Conservation (phyloP, 2,113 vertebrate species). For the Opisthocomus hoazin region DNA sequence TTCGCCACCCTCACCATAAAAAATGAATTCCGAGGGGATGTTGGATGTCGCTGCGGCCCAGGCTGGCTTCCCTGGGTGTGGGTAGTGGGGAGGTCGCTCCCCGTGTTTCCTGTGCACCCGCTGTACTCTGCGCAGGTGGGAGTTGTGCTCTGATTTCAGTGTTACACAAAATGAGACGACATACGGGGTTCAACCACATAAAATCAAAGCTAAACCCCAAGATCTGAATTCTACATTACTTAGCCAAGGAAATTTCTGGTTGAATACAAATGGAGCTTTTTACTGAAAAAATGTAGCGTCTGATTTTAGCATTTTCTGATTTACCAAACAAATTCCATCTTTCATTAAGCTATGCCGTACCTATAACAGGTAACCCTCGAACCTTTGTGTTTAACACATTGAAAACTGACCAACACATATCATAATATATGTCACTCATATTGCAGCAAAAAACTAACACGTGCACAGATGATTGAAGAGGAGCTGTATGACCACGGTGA, state of each 20-base stretch:
- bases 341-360: neutral
- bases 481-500: neutral
- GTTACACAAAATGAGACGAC: neutral
- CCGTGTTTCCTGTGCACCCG: neutral
- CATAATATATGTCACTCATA: neutral
- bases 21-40: neutral
- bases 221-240: neutral
- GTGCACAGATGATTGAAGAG: neutral
- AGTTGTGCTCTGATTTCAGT: neutral
- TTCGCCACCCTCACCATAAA: neutral
- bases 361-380: neutral
- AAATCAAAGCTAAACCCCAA: neutral
- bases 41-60: neutral
- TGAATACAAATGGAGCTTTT: neutral
- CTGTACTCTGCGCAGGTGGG: neutral
- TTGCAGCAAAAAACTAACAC: neutral
- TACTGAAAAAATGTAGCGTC: neutral
- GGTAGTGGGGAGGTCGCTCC: fast-evolving
- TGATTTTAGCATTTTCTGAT: neutral
- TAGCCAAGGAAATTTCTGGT: neutral
- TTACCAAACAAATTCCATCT: neutral
- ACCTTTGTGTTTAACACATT: neutral
- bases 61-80: neutral
- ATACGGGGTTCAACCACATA: fast-evolving
- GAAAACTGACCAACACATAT: neutral